Evolutionary conservation across 2,888 invertebrate species (phyloP).

Genomic region (Cynaeus angustus): DNA sequence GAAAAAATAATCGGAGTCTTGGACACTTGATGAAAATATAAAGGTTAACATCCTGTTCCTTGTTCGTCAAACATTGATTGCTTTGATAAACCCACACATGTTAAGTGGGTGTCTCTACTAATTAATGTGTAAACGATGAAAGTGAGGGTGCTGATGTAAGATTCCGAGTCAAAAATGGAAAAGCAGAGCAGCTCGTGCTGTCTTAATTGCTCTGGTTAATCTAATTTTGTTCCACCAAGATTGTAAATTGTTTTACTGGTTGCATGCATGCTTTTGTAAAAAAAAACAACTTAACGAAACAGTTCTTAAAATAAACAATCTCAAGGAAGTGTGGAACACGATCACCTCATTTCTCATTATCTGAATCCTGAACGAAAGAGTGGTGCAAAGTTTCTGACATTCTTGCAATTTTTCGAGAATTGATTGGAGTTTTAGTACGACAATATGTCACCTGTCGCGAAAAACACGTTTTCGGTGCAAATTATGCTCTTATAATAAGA

Average conservation of each 20-base stretch:
- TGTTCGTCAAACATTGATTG: slow-evolving; percentile 11
- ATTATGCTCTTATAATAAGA: neutral
- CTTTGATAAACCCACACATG: slow-evolving; percentile 8
- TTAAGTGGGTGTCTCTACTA: slow-evolving; percentile 18
- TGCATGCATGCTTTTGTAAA: neutral
- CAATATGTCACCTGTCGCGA: slow-evolving; percentile 10
- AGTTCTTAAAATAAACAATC: slow-evolving; percentile 16
- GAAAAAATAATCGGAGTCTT: neutral
- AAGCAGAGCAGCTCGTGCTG: neutral
- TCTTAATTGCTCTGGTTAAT: no score
- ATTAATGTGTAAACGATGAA: slow-evolving; percentile 17
- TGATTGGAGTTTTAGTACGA: slow-evolving; percentile 17
- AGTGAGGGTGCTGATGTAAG: slow-evolving; percentile 4
- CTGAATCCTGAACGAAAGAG: slow-evolving; percentile 11
- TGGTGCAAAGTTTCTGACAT: slow-evolving; percentile 17
- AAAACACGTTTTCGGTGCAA: neutral
- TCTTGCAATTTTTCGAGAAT: slow-evolving; percentile 12
- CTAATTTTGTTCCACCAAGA: neutral
- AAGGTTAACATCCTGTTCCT: neutral
- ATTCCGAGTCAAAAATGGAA: neutral
- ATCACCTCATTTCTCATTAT: slow-evolving; percentile 23
- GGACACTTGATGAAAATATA: neutral
- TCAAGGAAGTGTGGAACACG: slow-evolving; percentile 19
- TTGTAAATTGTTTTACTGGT: neutral
- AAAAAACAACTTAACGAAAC: neutral